Evolutionary conservation across 1,140 invertebrate genomes (phyloP).

Genomic region (Lordiphosa collinella): DNA sequence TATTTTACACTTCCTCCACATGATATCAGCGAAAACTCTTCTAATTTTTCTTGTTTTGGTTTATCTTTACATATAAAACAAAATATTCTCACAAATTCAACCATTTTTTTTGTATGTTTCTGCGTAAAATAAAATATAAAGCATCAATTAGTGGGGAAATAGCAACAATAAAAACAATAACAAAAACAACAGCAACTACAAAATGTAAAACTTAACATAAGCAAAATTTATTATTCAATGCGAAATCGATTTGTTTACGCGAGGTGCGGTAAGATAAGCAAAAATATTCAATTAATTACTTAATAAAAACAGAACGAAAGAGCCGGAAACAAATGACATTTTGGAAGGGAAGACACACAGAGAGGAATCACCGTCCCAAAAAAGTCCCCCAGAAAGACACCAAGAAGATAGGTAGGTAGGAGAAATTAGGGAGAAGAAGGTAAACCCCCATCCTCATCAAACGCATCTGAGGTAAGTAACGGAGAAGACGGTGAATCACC

Average conservation of each 20-base stretch:
- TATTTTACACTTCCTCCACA: constrained; percentile 8
- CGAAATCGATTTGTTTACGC: constrained; percentile 46
- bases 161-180: constrained; percentile 1
- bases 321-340: constrained; percentile 6
- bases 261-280: constrained; percentile 54
- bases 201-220: constrained; percentile 46
- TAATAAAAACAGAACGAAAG: constrained; percentile 44
- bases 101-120: constrained; percentile 35
- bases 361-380: too few relatives aligned
- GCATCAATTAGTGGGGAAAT: constrained; percentile 21
- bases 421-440: too few relatives aligned
- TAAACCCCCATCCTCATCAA: too few relatives aligned
- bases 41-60: constrained; percentile 25
- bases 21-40: too few relatives aligned
- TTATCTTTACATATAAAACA: constrained; percentile 17
- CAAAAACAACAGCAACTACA: constrained; percentile 33
- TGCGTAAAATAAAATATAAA: constrained; percentile 35
- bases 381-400: too few relatives aligned
- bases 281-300: constrained; percentile 66
- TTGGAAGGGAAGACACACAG: not conserved
- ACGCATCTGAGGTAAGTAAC: too few relatives aligned
- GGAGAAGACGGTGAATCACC: too few relatives aligned
- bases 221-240: constrained; percentile 57
- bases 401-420: too few relatives aligned
- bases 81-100: constrained; percentile 21